Evolutionary conservation across 2,888 invertebrate species (phyloP).

Genomic region (Callinectes sapidus): DNA sequence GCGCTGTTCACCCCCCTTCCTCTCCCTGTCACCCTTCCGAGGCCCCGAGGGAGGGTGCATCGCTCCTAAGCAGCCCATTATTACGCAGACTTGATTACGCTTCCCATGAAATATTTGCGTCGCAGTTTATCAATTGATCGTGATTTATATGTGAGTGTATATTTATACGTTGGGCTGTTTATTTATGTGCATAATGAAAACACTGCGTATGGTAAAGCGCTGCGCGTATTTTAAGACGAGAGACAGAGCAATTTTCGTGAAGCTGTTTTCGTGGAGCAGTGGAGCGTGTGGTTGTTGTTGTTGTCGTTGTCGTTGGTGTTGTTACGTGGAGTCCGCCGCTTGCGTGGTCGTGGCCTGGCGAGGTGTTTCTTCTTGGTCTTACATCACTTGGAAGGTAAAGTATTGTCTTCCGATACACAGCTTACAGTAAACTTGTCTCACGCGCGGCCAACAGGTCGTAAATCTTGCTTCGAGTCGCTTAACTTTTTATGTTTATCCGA

Average conservation of each 20-base stretch:
- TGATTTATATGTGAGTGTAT: slow-evolving; percentile 19
- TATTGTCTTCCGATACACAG: slow-evolving; percentile 35
- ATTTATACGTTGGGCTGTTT: background rate
- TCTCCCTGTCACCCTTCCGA: background rate
- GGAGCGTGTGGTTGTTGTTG: slow-evolving; percentile 9
- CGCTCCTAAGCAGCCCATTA: slow-evolving; percentile 26
- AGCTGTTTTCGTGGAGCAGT: slow-evolving; percentile 15
- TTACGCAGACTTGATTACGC: slow-evolving; percentile 17
- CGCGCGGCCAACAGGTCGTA: slow-evolving; percentile 12
- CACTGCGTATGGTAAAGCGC: background rate
- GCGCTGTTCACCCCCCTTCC: background rate
- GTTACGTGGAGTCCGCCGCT: background rate
- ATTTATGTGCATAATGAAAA: slow-evolving; percentile 31
- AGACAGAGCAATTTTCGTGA: slow-evolving; percentile 30
- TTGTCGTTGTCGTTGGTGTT: slow-evolving; percentile 23
- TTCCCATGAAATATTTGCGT: slow-evolving; percentile 16
- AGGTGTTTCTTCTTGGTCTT: background rate
- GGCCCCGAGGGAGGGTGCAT: background rate
- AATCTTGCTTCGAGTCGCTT: slow-evolving; percentile 31
- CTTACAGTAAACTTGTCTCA: slow-evolving; percentile 37
- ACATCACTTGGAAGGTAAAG: slow-evolving; percentile 8
- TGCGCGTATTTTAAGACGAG: slow-evolving; percentile 20
- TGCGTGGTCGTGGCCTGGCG: background rate
- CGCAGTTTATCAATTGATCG: slow-evolving; percentile 12
- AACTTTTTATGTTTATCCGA: slow-evolving; percentile 5